Evolutionary conservation across 2,113 vertebrate genomes (phyloP), one percentile per base, ranked within the genome.

Genomic region (Macrotis lagotis): DNA sequence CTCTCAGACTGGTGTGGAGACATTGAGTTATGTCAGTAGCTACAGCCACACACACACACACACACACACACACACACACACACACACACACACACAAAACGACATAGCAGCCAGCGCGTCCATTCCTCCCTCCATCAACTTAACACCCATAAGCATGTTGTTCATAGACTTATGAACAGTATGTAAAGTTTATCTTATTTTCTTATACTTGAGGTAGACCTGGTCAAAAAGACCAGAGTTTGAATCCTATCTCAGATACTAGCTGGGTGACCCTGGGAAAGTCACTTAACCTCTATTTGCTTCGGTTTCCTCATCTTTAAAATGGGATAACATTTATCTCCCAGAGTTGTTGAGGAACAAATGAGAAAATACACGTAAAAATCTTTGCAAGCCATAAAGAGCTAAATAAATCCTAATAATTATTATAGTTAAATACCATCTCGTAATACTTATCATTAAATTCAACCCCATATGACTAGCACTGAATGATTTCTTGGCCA

Each of bases 401-500:
- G 16, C 66, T 83, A 44, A 44, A 83, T 44, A 83, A 83, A 83
- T n/a, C 1, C 24, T 83, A 44, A n/a, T 19, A 44, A 7, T n/a
- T 44, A 8, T 44, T 83, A n/a, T 83, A 44, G 14, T 83, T 8
- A n/a, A n/a, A n/a, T n/a, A n/a, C n/a, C n/a, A n/a, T n/a, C n/a
- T n/a, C n/a, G n/a, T n/a, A n/a, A n/a, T n/a, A n/a, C n/a, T n/a
- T n/a, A n/a, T n/a, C n/a, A 25, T 53, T 53, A 53, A 52, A 4
- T 74, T 74, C 66, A 74, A 74, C 66, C 66, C 25, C 3, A 74
- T 83, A 22, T 1, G 16, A n/a, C 66, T 74, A 95, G 90, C 11
- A 50, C 47, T 51, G 96, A 95, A 96, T 95, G 96, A 94, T 92
- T 96, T 92, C 31, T 16, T 59, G 74, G 74, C 50, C 55, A 24